Evolutionary conservation across 2,888 invertebrate species (phyloP).

Genomic region (Lasioglossum oenotherae): DNA sequence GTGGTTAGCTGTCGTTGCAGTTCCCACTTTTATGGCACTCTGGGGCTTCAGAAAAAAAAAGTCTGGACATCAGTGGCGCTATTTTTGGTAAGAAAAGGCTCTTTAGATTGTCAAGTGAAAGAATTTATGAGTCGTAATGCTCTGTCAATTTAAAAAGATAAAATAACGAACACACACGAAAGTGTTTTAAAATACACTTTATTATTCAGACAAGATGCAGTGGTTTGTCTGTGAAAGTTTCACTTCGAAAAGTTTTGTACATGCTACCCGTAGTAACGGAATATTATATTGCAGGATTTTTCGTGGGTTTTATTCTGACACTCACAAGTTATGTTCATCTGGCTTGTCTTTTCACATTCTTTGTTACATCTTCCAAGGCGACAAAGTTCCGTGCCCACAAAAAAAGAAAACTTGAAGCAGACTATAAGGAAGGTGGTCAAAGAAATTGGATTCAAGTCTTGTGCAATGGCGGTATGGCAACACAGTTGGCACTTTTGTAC

Average conservation of each 20-base stretch:
- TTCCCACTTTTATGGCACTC: slow-evolving; percentile 88
- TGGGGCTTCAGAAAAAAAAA: slow-evolving; percentile 89
- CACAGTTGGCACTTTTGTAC: slow-evolving; percentile 91
- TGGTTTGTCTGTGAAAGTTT: not conserved
- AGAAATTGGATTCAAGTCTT: slow-evolving; percentile 96
- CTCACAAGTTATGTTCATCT: slow-evolving; percentile 92
- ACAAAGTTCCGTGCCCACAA: slow-evolving; percentile 90
- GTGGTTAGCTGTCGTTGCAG: slow-evolving; percentile 88
- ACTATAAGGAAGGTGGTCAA: slow-evolving; percentile 94
- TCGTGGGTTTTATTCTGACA: slow-evolving; percentile 91
- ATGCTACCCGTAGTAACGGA: not conserved
- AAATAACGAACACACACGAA: not conserved
- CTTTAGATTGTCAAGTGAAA: slow-evolving; percentile 22
- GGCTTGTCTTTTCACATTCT: slow-evolving; percentile 90
- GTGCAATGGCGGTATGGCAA: slow-evolving; percentile 95
- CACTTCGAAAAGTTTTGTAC: not conserved
- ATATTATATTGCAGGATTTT: slow-evolving; percentile 85
- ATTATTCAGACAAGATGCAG: not conserved
- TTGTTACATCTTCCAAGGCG: slow-evolving; percentile 91
- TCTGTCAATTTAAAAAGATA: not conserved
- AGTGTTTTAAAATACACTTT: not conserved
- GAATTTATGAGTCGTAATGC: slow-evolving; percentile 3
- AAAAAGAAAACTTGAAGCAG: slow-evolving; percentile 90
- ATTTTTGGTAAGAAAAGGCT: slow-evolving; percentile 85
- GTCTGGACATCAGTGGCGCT: slow-evolving; percentile 90